Conservation (phyloP, 2,888 invertebrate genomes). For the Acanthopleura granulata region DNA sequence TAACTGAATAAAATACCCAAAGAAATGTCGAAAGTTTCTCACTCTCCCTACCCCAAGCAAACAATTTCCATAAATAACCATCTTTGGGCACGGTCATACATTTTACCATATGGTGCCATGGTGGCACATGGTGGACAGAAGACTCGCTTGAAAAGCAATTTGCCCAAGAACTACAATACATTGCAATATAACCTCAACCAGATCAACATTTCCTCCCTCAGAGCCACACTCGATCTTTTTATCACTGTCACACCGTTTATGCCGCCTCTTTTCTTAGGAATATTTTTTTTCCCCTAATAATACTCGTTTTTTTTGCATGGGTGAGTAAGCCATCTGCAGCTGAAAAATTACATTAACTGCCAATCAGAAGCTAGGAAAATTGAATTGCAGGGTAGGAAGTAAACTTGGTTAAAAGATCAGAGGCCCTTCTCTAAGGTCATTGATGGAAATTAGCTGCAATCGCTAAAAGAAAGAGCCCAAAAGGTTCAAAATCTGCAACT, state of each 20-base stretch:
- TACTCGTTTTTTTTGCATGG: too few relatives aligned
- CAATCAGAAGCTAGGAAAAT: conserved; percentile 7
- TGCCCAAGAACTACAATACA: too few relatives aligned
- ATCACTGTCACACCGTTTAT: too few relatives aligned
- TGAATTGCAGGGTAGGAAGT: conserved; percentile 16
- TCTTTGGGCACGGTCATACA: too few relatives aligned
- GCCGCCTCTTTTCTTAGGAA: too few relatives aligned
- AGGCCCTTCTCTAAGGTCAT: conserved; percentile 2
- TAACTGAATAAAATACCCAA: neutral
- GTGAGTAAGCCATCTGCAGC: neutral
- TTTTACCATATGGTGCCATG: too few relatives aligned
- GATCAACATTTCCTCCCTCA: too few relatives aligned
- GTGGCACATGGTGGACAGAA: too few relatives aligned
- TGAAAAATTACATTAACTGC: conserved; percentile 12
- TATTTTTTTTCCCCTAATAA: too few relatives aligned
- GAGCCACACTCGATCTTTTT: too few relatives aligned
- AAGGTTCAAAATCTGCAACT: neutral
- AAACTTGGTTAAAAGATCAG: conserved; percentile 1
- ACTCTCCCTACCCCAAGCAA: neutral
- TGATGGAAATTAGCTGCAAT: neutral
- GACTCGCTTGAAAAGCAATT: too few relatives aligned
- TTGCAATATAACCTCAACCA: too few relatives aligned
- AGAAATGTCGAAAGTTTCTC: neutral
- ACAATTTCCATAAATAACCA: neutral
- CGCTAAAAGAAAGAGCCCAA: neutral